Base-by-base conservation (phyloP, 2,888 invertebrate genomes). In the Orthonevra nobilis region DNA sequence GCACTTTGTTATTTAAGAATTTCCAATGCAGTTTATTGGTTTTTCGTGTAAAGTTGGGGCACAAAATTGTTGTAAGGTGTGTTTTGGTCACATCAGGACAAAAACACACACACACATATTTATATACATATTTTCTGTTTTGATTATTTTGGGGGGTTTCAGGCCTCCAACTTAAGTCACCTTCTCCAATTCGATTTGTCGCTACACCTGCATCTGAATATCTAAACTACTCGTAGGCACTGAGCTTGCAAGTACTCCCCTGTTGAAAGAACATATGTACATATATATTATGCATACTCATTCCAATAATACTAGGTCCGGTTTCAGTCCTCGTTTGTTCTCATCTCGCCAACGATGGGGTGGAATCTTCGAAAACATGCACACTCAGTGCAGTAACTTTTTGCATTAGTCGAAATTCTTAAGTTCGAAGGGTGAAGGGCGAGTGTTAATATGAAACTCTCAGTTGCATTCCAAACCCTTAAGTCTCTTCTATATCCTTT, bases 401-500 rank as follows among this genome's bases (percentile, higher is more conserved):
- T 40, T 69, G 68, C 23, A 61, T 66, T 74, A 46, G 66, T 54
- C 26, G 10, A 19, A 12, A 54, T 56, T 61, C 46, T 54, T 60
- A 46, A 46, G 38, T 9, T 44, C 17, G n/a, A n/a, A n/a, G n/a
- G 23, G 23, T 17, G 15, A 36, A 12, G 66, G 48, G 42, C 63
- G 50, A 63, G 63, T 56, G 15, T 72, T 77, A 60, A 66, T 60
- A 42, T 66, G 54, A 7, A 56, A 75, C 42, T 66, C 64, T 46
- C 32, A 60, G 52, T 28, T 72, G 64, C 58, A 64, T 72, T 32
- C 30, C 50, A 64, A 77, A 60, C 60, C 72, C 72, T 72, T 64
- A 77, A 77, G 77, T 64, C 77, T 64, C 58, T 60, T 72, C 58
- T 36, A 77, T 72, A 60, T 40, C 61, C 23, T 42, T 42, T 30